Evolutionary conservation across 2,113 vertebrate genomes (phyloP), one percentile per base, ranked within the genome.

Genomic region (Entomyzon cyanotis): DNA sequence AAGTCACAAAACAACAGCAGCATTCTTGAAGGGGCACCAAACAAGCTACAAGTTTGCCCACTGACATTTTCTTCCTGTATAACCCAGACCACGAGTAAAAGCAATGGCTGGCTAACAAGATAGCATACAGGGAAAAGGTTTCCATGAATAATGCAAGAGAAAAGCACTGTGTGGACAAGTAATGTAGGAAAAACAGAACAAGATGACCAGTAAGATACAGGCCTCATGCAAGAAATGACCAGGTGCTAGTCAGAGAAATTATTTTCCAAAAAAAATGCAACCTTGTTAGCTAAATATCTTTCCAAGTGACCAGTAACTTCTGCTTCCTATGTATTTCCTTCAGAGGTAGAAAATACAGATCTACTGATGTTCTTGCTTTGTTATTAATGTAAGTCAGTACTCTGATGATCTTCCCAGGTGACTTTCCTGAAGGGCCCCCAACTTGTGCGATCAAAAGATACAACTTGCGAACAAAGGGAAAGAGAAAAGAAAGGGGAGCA

Each of bases 101-200:
- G 64, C 59, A 90, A 84, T 82, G 81, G 49, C 77, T 95, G 84
- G 84, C 82, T 97, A 96, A 97, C 91, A 96, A 93, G 91, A 90
- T 75, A 90, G 56, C 52, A 64, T 20, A 27, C 27, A 77, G 73
- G 53, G 67, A 74, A 97, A 97, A 96, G 59, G 91, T 96, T 96
- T 81, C 71, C 80, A 93, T 96, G 90, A 97, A 97, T 94, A 97
- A 96, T 97, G 96, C 81, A 97, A 95, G 16, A 92, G 44, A 90
- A 92, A 47, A 92, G 46, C 37, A 67, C 62, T 76, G 50, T 89
- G n/a, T 70, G 63, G 75, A 95, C 88, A 88, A 62, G 68, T 70
- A 95, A 81, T 27, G 63, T 33, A 87, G 44, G 64, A 90, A 92
- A 96, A 97, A 70, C 77, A 91, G 28, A 76, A 47, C 77, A 50